Base-by-base conservation (phyloP, 1,140 invertebrate species). In the Brachionus plicatilis region DNA sequence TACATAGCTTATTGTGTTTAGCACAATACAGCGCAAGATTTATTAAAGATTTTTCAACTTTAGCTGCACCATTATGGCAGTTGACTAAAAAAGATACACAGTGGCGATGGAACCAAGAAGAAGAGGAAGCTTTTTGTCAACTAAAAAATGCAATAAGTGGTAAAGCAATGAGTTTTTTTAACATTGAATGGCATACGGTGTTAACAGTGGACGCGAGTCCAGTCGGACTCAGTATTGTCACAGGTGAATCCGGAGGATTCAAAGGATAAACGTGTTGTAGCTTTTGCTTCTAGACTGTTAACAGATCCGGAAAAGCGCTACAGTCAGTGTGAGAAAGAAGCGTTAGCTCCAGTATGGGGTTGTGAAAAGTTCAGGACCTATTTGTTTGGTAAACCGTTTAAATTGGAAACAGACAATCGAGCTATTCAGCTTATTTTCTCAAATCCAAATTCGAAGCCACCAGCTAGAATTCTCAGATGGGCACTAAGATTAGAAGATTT, bases 281-380 rank as follows among this genome's bases (percentile, higher is more conserved):
- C 29, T 29, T 29, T 29, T 29, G 29, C 29, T 29, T 29, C 29
- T 29, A 29, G 29, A 29, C 29, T 29, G 29, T 29, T 29, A 29
- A 29, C 29, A 29, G 29, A 29, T 29, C 29, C 29, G 29, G 29
- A 29, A 3, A 29, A 29, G 29, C 29, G 29, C 29, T 29, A 29
- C 33, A 33, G 6, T 11, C 24, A 43, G 70, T 75, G 9, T 76
- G 85, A 47, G 85, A 90, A n/a, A 88, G 86, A 24, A 85, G 87
- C 3, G 86, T 86, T 68, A 90, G 89, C 0, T 29, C 91, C 5
- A 89, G 90, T 68, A 4, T 43, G 27, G 9, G 27, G n/a, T 24
- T n/a, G 20, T 11, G 12, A 83, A 72, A 24, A 27, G 14, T 27
- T 68, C 17, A 6, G 33, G 24, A 20, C 4, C 14, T 83, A 75